Evolutionary conservation across 2,888 invertebrate species (phyloP), one percentile per base, ranked within the genome.

Genomic region (Tolmerus cingulatus): DNA sequence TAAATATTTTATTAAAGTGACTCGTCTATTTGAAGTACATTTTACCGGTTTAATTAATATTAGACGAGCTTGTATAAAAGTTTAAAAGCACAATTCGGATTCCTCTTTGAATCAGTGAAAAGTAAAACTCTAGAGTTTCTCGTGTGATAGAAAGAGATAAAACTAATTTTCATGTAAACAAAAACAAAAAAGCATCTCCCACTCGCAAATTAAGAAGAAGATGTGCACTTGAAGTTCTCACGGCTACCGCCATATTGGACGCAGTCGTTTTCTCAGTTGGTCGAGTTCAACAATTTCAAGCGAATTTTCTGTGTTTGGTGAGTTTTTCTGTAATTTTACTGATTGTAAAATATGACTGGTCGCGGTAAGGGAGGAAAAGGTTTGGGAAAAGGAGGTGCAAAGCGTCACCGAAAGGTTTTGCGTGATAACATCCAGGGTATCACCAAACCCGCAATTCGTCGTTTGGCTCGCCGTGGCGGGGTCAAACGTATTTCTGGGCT

Each of bases 391-490:
- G 96, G 96, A 89, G 96, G 96, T 88, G 97, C 96, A 51, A 97
- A 96, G 92, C 96, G 97, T 89, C 97, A 97, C 93, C 94, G 97
- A 88, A 97, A 97, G 92, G 96, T 97, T 1, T 91, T 96, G 12
- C 94, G 96, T 88, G 96, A 96, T 91, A 96, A 96, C 91, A 96
- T 96, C 92, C 96, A 96, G 90, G 96, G 96, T 43, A 96, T 96
- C 88, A 96, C 96, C 0, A 96, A 96, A 89, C 96, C 96, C 0
- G 96, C 96, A 0, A 96, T 96, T 89, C 94, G 96, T 91, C 95
- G 96, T 92, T 92, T 97, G 89, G 96, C 96, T 34, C 94, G 96
- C 88, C 92, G 95, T 89, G 95, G 95, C 0, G 96, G 95, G 7
- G 96, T 95, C 0, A 95, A 96, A 89, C 93, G 95, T 90, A 96